Base-by-base conservation (phyloP, 2,888 invertebrate species). In the Aleiodes testaceus region DNA sequence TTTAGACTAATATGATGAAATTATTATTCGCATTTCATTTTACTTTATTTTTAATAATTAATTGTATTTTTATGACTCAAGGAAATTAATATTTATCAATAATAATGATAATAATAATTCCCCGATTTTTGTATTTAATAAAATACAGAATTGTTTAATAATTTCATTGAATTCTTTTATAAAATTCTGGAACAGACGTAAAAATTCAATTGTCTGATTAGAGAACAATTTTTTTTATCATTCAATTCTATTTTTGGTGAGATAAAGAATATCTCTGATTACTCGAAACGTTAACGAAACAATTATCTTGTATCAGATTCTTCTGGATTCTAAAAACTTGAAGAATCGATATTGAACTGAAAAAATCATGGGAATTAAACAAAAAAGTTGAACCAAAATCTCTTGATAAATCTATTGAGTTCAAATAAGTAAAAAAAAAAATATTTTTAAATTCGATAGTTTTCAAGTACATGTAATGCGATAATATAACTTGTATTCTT, bases 271-370 rank as follows among this genome's bases (percentile, higher is more conserved):
- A 55, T 55, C 55, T 55, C 55, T 36, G 36, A 36, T 36, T 36
- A 30, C 26, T 26, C n/a, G 6, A 55, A n/a, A 26, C 55, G 55
- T 55, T 55, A 55, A 55, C 30, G 30, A 14, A 55, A 14, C 55
- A 55, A 55, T 55, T 55, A 55, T 55, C 55, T 30, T 30, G 26
- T 55, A 55, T 55, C 55, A 55, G 55, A 55, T 55, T 55, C 30
- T 55, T 16, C 11, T 36, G 6, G 36, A 7, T 7, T 49, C 7
- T 45, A 30, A 3, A 11, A 30, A 55, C n/a, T 55, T 1, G 4
- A 14, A n/a, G n/a, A 55, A 55, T 14, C 55, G 30, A 14, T 22
- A 22, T 26, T 3, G 26, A n/a, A 9, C 3, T 18, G 1, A 11
- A 50, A 18, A 11, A 50, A 7, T 14, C 14, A n/a, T 47, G 14